phyloP scores from a whole-genome alignment of 2,888 invertebrate species.

The Hirtodrosophila duncani region DNA sequence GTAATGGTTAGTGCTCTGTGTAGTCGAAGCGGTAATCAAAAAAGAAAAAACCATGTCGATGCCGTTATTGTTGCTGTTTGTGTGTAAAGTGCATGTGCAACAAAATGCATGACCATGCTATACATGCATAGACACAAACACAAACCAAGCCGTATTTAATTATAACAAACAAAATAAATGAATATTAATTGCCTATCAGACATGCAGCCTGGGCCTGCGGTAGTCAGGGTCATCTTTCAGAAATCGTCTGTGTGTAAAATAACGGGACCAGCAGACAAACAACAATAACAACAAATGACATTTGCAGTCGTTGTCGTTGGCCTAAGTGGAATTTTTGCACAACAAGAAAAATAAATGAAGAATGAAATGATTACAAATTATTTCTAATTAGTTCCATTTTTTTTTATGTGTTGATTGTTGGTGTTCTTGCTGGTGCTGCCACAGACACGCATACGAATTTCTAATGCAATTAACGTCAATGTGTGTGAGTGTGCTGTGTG shows the following conservation, averaged over 20 bases:
- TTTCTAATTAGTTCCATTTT: conserved; percentile 57
- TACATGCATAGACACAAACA: background rate
- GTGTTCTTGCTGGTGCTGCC: conserved; percentile 52
- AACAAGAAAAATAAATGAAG: conserved; percentile 30
- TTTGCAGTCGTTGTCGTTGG: conserved; percentile 41
- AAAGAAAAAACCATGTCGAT: too few relatives aligned
- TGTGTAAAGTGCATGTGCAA: too few relatives aligned
- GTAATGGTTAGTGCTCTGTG: too few relatives aligned
- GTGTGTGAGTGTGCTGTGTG: conserved; percentile 13
- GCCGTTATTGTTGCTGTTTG: conserved; percentile 11
- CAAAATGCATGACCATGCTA: conserved; percentile 30
- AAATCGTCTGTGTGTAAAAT: conserved; percentile 46
- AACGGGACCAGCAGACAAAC: conserved; percentile 51
- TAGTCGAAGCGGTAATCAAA: too few relatives aligned
- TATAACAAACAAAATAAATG: conserved; percentile 54
- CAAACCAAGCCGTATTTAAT: conserved; percentile 21
- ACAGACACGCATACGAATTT: conserved; percentile 67
- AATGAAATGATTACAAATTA: conserved; percentile 56
- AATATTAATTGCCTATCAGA: conserved; percentile 65
- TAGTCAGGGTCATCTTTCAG: conserved; percentile 21
- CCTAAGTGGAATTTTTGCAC: conserved; percentile 64
- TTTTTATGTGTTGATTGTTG: conserved; percentile 26
- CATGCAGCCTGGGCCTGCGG: conserved; percentile 44
- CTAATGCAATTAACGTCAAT: conserved; percentile 65
- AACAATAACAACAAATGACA: conserved; percentile 47